These are phyloP conservation scores for Pterocles orientalis DNA, from an alignment of 2,113 vertebrate species.

Conservation along the genomic window DNA sequence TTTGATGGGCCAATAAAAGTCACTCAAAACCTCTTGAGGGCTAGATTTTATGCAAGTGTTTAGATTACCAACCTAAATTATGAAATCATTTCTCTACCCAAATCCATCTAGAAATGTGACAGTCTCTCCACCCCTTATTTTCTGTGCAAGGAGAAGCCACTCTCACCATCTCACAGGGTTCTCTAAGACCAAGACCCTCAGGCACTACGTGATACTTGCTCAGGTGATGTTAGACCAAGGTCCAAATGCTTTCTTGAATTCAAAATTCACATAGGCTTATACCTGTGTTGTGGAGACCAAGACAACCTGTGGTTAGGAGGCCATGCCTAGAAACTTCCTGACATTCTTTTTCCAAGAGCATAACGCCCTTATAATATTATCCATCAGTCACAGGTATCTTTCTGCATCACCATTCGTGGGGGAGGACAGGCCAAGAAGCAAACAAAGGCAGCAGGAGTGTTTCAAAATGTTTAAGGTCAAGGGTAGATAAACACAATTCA, in stretches of 20 bases:
- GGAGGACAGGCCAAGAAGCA: neutral
- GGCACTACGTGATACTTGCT: neutral
- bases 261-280: neutral
- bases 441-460: neutral
- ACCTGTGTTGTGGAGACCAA: neutral
- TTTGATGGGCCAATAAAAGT: neutral
- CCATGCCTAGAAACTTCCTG: neutral
- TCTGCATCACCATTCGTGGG: rapidly evolving
- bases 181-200: neutral
- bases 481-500: neutral
- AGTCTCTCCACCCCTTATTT: neutral
- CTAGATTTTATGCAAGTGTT: neutral
- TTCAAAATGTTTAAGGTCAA: neutral
- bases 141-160: neutral
- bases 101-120: neutral
- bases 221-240: rapidly evolving
- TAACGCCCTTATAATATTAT: rapidly evolving
- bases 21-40: neutral
- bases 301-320: neutral
- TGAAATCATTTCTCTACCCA: neutral
- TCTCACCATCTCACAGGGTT: neutral
- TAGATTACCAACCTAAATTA: neutral
- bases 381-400: neutral
- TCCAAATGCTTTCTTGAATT: neutral
- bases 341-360: neutral